These are phyloP conservation scores for Tringa solitaria DNA, from an alignment of 2,113 vertebrate genomes.

Conservation along the genomic window DNA sequence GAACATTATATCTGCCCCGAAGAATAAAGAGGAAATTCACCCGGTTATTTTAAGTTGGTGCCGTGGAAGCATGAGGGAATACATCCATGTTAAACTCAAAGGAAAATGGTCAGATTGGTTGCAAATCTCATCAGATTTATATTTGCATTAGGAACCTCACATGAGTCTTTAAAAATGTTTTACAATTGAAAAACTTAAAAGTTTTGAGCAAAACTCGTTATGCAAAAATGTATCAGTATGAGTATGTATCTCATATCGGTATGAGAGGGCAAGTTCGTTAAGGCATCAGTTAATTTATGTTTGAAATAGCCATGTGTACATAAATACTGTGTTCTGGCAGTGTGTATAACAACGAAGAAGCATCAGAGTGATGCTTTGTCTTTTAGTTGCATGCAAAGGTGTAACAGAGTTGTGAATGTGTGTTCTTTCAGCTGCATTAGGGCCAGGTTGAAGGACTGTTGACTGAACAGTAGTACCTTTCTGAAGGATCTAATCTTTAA, in stretches of 20 bases:
- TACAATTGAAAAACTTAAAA: neutral
- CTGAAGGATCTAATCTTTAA: neutral
- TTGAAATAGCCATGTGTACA: neutral
- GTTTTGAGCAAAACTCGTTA: neutral
- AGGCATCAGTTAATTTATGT: neutral
- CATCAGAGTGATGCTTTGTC: neutral
- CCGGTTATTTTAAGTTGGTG: constrained; percentile 31
- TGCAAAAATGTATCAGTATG: neutral
- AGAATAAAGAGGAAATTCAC: constrained; percentile 12
- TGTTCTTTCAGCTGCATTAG: neutral
- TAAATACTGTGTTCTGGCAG: neutral
- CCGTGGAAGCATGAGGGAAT: neutral
- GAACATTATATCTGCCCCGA: neutral
- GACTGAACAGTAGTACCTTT: neutral
- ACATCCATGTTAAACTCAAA: neutral
- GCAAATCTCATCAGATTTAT: neutral
- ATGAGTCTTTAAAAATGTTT: neutral
- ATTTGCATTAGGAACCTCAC: neutral
- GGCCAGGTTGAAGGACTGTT: neutral
- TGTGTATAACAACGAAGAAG: neutral
- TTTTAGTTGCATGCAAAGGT: neutral
- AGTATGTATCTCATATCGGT: neutral
- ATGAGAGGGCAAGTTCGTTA: neutral
- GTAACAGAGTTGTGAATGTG: neutral
- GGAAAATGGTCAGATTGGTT: neutral